A percentile compares a stretch with the other conserved stretches of the same genome.
These are phyloP conservation scores for Antheraea assamensis DNA, from an alignment of 2,888 invertebrate genomes.

Conservation along the genomic window DNA sequence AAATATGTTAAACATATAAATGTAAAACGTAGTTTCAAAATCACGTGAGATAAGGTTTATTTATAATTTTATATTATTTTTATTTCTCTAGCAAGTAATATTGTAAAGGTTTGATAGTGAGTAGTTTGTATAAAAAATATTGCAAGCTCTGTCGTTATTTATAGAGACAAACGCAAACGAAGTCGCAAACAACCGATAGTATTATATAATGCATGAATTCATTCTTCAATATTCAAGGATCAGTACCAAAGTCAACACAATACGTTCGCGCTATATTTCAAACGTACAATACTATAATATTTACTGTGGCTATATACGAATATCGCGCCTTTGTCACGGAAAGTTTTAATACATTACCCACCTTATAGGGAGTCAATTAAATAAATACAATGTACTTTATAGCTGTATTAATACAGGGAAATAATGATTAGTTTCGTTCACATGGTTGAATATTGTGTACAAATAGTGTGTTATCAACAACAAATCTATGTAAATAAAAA, in stretches of 20 bases:
- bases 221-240: background rate
- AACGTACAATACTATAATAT: background rate
- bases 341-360: background rate
- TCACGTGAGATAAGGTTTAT: too few species aligned
- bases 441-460: background rate
- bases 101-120: too few species aligned
- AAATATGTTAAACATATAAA: too few species aligned
- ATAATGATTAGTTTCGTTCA: background rate
- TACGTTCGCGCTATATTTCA: slow-evolving; percentile 1
- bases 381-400: background rate
- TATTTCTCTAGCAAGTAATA: too few species aligned
- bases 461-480: background rate
- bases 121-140: too few species aligned
- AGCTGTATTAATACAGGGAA: background rate
- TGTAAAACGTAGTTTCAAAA: too few species aligned
- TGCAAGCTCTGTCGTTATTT: too few species aligned
- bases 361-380: slow-evolving; percentile 10
- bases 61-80: too few species aligned
- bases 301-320: background rate
- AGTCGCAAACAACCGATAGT: background rate
- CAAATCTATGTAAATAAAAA: background rate
- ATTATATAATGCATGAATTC: background rate
- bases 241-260: slow-evolving; percentile 5
- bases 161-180: too few species aligned
- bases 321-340: background rate